Percentiles rank a stretch among this genome's conserved stretches.
These are phyloP conservation scores for Drosophila ogumai DNA, from an alignment of 1,140 invertebrate species.

Conservation along the genomic window DNA sequence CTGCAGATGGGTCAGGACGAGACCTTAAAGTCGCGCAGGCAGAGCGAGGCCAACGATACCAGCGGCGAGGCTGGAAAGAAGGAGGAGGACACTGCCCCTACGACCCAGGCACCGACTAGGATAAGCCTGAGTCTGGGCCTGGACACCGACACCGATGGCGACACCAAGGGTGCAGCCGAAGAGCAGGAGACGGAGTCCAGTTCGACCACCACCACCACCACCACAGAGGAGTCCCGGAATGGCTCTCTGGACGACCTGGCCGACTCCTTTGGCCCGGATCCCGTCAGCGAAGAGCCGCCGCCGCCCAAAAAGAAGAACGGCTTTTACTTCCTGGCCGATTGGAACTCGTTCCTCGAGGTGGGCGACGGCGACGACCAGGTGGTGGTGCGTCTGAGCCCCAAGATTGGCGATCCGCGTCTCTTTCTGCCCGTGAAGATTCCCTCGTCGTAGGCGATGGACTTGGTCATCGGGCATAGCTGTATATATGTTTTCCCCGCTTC, in stretches of 20 bases:
- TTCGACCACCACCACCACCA: constrained; percentile 15
- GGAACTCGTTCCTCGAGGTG: constrained; percentile 93
- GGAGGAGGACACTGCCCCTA: constrained; percentile 9
- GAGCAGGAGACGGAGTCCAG: not conserved
- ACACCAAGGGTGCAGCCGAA: constrained; percentile 5
- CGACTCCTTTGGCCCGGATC: constrained; percentile 89
- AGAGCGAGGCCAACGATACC: constrained; percentile 44
- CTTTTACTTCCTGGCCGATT: constrained; percentile 93
- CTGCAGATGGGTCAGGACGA: constrained; percentile 47
- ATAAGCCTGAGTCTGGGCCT: constrained; percentile 59
- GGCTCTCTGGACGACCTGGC: constrained; percentile 87
- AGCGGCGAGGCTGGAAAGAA: not conserved
- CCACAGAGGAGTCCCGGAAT: constrained; percentile 76
- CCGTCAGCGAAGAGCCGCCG: constrained; percentile 86
- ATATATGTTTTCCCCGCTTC: constrained; percentile 48
- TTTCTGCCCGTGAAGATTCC: constrained; percentile 90
- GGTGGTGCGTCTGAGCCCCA: constrained; percentile 91
- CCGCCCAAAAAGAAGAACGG: constrained; percentile 89
- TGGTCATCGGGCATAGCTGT: constrained; percentile 27
- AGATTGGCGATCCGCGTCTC: constrained; percentile 90
- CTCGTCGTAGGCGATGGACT: constrained; percentile 55
- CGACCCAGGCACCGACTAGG: constrained; percentile 54
- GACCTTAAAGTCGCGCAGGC: constrained; percentile 58
- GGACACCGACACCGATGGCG: constrained; percentile 26
- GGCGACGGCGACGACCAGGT: constrained; percentile 91